phyloP scores from a whole-genome alignment of 2,888 invertebrate genomes.

The Drosophila yooni region DNA sequence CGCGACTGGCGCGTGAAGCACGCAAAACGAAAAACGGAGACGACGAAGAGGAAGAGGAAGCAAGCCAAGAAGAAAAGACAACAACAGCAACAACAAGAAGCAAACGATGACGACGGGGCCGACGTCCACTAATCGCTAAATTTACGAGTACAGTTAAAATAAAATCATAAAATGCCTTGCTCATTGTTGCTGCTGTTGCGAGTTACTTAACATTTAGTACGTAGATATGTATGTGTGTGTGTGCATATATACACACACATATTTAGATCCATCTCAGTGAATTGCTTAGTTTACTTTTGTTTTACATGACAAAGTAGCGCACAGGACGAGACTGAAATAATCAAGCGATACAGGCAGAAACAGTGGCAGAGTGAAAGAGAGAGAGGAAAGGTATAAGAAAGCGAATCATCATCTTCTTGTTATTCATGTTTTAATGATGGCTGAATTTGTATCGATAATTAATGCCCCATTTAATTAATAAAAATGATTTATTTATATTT shows the following conservation, averaged over 20 bases:
- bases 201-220: slow-evolving; percentile 33
- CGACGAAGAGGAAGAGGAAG: slow-evolving; percentile 21
- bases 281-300: slow-evolving; percentile 39
- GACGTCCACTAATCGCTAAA: slow-evolving; percentile 75
- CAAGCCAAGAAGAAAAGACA: slow-evolving; percentile 35
- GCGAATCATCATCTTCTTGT: neutral
- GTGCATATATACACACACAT: neutral
- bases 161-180: slow-evolving; percentile 72
- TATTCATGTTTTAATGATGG: neutral
- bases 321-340: slow-evolving; percentile 32
- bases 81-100: slow-evolving; percentile 23
- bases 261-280: slow-evolving; percentile 24
- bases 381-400: neutral
- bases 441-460: neutral
- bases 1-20: slow-evolving; percentile 70
- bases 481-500: neutral
- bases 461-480: neutral
- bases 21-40: slow-evolving; percentile 56
- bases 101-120: slow-evolving; percentile 22
- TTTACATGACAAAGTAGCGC: slow-evolving; percentile 49
- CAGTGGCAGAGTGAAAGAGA: neutral
- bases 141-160: slow-evolving; percentile 81
- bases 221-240: neutral
- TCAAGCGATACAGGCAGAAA: neutral
- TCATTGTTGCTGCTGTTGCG: slow-evolving; percentile 40